Percentiles rank a stretch among this genome's conserved stretches.
These are phyloP conservation scores for Dioctria linearis DNA, from an alignment of 2,888 invertebrate species.

Conservation along the genomic window DNA sequence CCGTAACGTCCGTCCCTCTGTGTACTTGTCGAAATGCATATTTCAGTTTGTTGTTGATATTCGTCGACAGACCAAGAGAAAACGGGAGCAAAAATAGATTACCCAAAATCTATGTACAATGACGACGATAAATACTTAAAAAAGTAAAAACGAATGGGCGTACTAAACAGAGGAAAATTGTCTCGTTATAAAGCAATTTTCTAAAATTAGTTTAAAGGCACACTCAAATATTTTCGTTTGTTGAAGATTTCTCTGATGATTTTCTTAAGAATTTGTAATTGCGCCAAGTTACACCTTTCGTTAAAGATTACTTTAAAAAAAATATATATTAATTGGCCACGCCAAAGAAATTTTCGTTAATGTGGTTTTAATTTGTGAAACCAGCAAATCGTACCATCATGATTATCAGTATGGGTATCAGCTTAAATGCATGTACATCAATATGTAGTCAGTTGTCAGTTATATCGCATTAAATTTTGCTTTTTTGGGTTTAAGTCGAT, in stretches of 20 bases:
- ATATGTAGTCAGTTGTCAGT: too few species aligned
- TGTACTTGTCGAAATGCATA: background rate
- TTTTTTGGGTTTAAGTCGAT: too few species aligned
- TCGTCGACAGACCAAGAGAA: background rate
- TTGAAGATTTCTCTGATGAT: background rate
- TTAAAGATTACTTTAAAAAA: background rate
- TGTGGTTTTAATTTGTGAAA: conserved; percentile 20
- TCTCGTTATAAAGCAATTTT: conserved; percentile 40
- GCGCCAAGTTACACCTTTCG: background rate
- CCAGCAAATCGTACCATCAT: too few species aligned
- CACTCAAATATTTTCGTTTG: background rate
- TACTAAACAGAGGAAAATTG: conserved; percentile 16
- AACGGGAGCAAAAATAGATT: conserved; percentile 36
- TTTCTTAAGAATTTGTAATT: background rate
- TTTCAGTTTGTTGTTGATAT: background rate
- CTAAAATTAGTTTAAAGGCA: conserved; percentile 32
- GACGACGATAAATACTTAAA: background rate
- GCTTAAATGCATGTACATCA: too few species aligned
- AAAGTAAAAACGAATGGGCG: background rate
- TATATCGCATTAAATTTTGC: too few species aligned
- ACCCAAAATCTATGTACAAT: conserved; percentile 28
- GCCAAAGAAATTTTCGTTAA: conserved; percentile 2
- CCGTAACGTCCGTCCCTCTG: background rate
- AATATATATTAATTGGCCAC: background rate
- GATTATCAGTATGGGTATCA: too few species aligned